Conservation (phyloP, 2,113 vertebrate genomes). For the Micronycteris hirsuta region DNA sequence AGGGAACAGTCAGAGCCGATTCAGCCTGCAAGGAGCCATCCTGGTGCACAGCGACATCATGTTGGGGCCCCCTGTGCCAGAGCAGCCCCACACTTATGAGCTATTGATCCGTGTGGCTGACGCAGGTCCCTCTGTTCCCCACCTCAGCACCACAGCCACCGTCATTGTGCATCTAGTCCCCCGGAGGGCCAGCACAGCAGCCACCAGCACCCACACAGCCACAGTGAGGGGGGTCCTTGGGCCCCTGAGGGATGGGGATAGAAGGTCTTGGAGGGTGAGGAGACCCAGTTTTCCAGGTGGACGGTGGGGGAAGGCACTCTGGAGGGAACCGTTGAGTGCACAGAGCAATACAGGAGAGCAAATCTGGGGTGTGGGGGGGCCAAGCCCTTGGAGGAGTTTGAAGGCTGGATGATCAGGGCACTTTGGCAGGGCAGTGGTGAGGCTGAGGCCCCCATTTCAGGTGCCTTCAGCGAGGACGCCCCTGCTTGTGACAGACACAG, state of each 20-base stretch:
- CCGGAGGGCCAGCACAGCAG: constrained; percentile 52
- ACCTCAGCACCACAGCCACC: constrained; percentile 73
- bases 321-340: background rate
- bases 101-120: constrained; percentile 77
- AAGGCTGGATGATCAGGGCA: background rate
- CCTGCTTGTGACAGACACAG: constrained; percentile 42
- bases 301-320: background rate
- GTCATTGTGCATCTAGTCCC: constrained; percentile 76
- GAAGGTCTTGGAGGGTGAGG: background rate
- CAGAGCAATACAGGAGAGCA: background rate
- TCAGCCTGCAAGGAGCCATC: constrained; percentile 65
- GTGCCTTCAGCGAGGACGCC: background rate
- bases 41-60: constrained; percentile 56
- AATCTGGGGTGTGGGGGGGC: background rate
- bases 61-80: background rate
- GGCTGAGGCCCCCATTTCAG: constrained; percentile 56
- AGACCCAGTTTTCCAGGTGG: background rate
- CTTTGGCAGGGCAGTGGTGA: background rate
- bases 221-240: constrained; percentile 69
- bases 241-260: background rate
- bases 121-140: background rate
- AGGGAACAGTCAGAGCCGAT: constrained; percentile 78
- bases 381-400: background rate
- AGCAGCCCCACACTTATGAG: constrained; percentile 61
- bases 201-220: background rate